phyloP scores from a whole-genome alignment of 2,797 vertebrate species.

The Onychomys arenicola region DNA sequence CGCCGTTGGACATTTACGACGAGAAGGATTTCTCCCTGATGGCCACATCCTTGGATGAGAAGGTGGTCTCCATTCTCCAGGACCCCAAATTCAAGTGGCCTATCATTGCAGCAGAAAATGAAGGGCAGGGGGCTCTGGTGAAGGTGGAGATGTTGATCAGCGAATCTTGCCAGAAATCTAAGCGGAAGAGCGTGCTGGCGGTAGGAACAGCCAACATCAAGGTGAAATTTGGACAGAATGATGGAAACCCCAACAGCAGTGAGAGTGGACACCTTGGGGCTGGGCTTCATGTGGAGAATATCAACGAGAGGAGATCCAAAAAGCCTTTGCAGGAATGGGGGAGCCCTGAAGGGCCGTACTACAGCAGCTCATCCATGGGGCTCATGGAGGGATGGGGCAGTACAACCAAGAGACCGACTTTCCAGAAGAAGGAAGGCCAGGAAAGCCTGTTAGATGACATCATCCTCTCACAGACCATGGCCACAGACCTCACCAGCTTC shows the following conservation, averaged over 20 bases:
- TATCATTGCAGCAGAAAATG: constrained; percentile 89
- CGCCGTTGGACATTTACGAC: constrained; percentile 95
- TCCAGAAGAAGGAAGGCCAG: constrained; percentile 84
- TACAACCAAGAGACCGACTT: constrained; percentile 90
- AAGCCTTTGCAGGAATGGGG: constrained; percentile 74
- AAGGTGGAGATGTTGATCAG: constrained; percentile 94
- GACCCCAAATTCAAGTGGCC: constrained; percentile 88
- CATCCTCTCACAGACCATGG: constrained; percentile 88
- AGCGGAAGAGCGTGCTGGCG: constrained; percentile 93
- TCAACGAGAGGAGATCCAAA: constrained; percentile 76
- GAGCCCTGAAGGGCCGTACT: constrained; percentile 60
- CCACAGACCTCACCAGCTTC: constrained; percentile 91
- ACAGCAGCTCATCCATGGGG: constrained; percentile 86
- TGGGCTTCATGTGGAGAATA: constrained; percentile 75
- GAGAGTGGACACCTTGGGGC: constrained; percentile 85
- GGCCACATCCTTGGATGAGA: constrained; percentile 92
- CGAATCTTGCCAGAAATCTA: constrained; percentile 94
- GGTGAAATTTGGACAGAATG: constrained; percentile 90
- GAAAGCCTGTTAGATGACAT: constrained; percentile 87
- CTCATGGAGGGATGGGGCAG: constrained; percentile 88
- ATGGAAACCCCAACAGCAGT: constrained; percentile 83
- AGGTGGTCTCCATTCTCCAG: constrained; percentile 92
- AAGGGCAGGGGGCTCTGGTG: constrained; percentile 93
- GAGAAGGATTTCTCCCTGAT: constrained; percentile 90
- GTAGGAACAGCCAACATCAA: constrained; percentile 92